phyloP scores from a whole-genome alignment of 2,113 vertebrate genomes.

The Trichomycterus rosablanca region DNA sequence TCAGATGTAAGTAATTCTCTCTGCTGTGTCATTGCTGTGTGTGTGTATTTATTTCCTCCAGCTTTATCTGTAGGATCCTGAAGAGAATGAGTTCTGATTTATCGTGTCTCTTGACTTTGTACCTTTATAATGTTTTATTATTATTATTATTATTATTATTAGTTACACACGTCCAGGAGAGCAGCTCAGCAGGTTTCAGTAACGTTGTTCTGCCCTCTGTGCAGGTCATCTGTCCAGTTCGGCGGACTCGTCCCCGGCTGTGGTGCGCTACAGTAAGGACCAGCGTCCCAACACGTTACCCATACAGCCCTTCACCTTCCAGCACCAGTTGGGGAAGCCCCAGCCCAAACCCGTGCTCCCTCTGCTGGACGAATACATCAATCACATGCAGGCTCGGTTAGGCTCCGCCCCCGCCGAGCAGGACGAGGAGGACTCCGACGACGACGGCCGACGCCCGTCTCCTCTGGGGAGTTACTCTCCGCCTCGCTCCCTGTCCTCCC shows the following conservation, averaged over 20 bases:
- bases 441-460: conserved; percentile 68
- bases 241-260: conserved; percentile 62
- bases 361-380: conserved; percentile 77
- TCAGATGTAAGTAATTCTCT: too few relatives aligned
- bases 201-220: not conserved
- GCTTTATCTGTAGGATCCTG: too few relatives aligned
- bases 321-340: conserved; percentile 83
- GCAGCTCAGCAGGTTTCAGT: too few relatives aligned
- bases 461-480: conserved; percentile 93
- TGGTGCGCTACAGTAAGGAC: conserved; percentile 92
- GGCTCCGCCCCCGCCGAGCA: conserved; percentile 31
- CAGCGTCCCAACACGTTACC: conserved; percentile 92
- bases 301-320: conserved; percentile 97
- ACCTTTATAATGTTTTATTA: too few relatives aligned
- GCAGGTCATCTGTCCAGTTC: conserved; percentile 67
- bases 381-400: conserved; percentile 76
- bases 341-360: conserved; percentile 76
- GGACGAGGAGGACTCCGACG: conserved; percentile 57
- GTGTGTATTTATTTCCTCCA: too few relatives aligned
- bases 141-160: too few relatives aligned
- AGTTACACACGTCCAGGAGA: too few relatives aligned
- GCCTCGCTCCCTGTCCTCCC: conserved; percentile 70
- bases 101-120: too few relatives aligned
- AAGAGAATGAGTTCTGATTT: too few relatives aligned
- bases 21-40: too few relatives aligned